Evolutionary conservation across 2,888 invertebrate genomes (phyloP), one percentile per base, ranked within the genome.

Genomic region (Pharmacophagus antenor): DNA sequence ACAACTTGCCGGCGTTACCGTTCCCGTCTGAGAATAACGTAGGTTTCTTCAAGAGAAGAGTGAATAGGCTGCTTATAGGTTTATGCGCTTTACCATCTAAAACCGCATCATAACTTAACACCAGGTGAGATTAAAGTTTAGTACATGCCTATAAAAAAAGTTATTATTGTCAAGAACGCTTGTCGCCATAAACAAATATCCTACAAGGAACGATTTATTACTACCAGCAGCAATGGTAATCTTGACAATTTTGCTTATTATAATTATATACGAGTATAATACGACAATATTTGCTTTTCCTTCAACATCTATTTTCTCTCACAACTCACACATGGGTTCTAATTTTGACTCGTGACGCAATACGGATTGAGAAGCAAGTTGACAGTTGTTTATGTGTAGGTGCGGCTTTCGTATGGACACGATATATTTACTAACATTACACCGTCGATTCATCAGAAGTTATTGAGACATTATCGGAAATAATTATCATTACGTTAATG

Each of bases 341-440:
- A 56, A 42, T 56, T 61, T 17, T 41, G 52, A 41, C 42, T 47
- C 15, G 27, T 61, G 61, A 61, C 52, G 51, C 42, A 56, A 56
- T 25, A 47, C 56, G 51, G 47, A 56, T 31, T 22, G 25, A 48
- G 51, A 52, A 56, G 18, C 31, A 8, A 6, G 5, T 37, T 15
- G n/a, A 52, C 46, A 54, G 22, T 23, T 22, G 48, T 56, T 17
- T 23, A 41, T 48, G 56, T 47, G 52, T 56, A 17, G 48, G 61
- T 59, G 48, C 6, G 25, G 42, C 42, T 42, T 37, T 23, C 22
- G 20, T 56, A 4, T 48, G 23, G 15, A 8, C 25, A 46, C 18
- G 15, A 41, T 21, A 48, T 55, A 49, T 48, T 60, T 60, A 60
- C 46, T 18, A 51, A 56, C 60, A 58, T 27, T 42, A 23, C 56